Conservation (phyloP, 2,888 invertebrate genomes). For the Pyrrhosoma nymphula region DNA sequence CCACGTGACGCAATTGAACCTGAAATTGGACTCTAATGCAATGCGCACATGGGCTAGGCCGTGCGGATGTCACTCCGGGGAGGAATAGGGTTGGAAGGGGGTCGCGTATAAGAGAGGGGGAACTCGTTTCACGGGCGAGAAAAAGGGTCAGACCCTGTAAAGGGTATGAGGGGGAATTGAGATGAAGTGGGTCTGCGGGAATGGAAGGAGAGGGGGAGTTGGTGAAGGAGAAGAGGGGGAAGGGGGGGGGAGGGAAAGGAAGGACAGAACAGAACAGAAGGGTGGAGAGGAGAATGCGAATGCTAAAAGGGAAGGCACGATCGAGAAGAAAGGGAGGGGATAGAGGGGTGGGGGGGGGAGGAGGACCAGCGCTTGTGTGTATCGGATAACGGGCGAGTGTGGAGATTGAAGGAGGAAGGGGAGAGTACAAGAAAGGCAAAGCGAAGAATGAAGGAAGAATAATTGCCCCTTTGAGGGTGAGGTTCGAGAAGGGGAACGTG, state of each 20-base stretch:
- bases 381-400: background rate
- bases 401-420: background rate
- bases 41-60: background rate
- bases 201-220: too few species aligned
- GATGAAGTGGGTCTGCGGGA: background rate
- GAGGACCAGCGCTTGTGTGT: background rate
- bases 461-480: background rate
- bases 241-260: too few species aligned
- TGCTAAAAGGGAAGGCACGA: too few species aligned
- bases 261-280: background rate
- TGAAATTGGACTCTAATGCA: background rate
- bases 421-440: background rate
- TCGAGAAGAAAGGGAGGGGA: background rate
- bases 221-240: background rate
- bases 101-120: background rate
- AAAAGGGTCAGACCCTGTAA: background rate
- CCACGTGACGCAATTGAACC: background rate
- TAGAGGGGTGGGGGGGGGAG: background rate
- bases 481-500: background rate
- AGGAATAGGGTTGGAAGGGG: background rate
- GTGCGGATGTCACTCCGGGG: background rate
- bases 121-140: background rate
- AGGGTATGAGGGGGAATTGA: background rate
- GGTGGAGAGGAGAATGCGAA: too few species aligned
- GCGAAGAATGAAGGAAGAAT: constrained; percentile 12